These are phyloP conservation scores for Trichosurus vulpecula DNA, from an alignment of 2,797 vertebrate species.

Conservation along the genomic window DNA sequence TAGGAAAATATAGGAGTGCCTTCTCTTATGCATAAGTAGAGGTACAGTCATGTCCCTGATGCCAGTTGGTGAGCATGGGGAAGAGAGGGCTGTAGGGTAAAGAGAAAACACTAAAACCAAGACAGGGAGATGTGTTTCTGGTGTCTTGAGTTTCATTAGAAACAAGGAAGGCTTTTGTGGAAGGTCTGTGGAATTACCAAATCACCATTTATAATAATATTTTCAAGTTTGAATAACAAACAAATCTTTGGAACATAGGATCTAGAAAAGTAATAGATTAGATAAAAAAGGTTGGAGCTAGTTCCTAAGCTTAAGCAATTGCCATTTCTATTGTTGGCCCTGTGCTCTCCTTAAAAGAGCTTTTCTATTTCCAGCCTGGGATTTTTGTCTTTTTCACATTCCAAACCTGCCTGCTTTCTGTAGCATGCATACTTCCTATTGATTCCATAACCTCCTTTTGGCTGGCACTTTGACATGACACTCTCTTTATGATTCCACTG, in stretches of 20 bases:
- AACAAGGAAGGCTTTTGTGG: not conserved
- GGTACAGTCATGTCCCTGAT: not conserved
- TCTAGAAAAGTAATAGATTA: not conserved
- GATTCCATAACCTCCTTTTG: not conserved
- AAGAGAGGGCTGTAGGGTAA: not conserved
- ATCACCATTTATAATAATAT: not conserved
- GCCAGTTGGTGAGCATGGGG: not conserved
- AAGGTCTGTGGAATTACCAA: not conserved
- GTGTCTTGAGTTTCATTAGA: not conserved
- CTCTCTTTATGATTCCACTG: not conserved
- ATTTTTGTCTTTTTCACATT: not conserved
- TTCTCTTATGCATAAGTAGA: not conserved
- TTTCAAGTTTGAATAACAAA: not conserved
- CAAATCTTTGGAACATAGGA: not conserved
- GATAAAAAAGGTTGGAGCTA: not conserved
- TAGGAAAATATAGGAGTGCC: not conserved
- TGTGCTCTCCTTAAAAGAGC: not conserved
- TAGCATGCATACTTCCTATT: not conserved
- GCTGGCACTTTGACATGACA: not conserved
- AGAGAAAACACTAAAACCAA: not conserved
- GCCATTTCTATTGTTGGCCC: not conserved
- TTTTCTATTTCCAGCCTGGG: not conserved
- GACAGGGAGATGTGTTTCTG: not conserved
- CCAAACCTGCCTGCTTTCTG: not conserved
- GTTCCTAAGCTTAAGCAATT: not conserved